Evolutionary conservation across 1,140 invertebrate genomes (phyloP).

Genomic region (Drusus annulatus): DNA sequence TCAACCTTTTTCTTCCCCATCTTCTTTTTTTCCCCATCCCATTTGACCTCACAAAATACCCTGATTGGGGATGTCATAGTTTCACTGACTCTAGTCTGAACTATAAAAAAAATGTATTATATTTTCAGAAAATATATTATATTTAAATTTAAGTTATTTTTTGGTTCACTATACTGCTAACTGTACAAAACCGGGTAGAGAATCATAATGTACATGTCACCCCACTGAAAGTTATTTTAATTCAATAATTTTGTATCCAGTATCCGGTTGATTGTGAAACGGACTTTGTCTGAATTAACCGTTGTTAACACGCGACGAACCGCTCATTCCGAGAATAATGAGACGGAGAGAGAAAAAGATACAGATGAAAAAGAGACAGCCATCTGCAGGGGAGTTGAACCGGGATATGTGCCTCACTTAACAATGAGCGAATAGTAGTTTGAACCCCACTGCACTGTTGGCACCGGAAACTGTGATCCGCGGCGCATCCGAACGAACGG

Average conservation of each 20-base stretch:
- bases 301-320: slow-evolving; percentile 31
- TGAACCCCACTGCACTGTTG: background rate
- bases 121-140: no score
- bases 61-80: no score
- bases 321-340: slow-evolving; percentile 19
- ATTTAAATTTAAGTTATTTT: no score
- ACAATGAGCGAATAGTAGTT: slow-evolving; percentile 15
- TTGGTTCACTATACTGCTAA: no score
- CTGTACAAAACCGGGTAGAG: no score
- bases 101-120: no score
- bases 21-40: no score
- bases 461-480: slow-evolving; percentile 2
- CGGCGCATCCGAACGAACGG: background rate
- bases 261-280: slow-evolving; percentile 18
- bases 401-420: slow-evolving; percentile 11
- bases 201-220: no score
- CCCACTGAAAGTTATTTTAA: no score
- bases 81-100: no score
- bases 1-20: no score
- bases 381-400: slow-evolving; percentile 6
- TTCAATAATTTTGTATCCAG: background rate
- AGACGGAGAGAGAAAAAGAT: slow-evolving; percentile 1
- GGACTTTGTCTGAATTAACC: background rate
- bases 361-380: background rate
- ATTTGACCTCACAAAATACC: no score